Evolutionary conservation across 2,888 invertebrate species (phyloP), one percentile per base, ranked within the genome.

Genomic region (Neuroscelio doddi): DNA sequence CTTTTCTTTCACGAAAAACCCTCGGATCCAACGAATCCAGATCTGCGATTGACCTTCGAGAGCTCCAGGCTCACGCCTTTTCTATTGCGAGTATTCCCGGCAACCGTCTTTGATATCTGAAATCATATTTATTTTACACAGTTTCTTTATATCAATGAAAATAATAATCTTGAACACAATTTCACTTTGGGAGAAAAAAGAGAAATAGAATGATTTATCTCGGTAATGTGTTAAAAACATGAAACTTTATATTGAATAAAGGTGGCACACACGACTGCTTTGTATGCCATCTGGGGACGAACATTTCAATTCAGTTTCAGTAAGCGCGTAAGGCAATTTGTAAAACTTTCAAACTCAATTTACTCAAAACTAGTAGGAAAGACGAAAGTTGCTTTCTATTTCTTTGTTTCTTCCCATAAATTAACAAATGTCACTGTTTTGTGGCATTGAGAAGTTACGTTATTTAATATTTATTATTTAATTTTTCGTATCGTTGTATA

Each of bases 11-110:
- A 50, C 55, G 53, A 15, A 41, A 46, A 58, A 36, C 27, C 36
- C 51, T 38, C 21, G 29, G 53, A 34, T 17, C 55, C 9, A 51
- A 34, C 52, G 64, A 57, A 61, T 57, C 57, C 64, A 63, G 65
- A 38, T 64, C 68, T 44, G 56, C 30, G 16, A n/a, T n/a, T n/a
- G n/a, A n/a, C 29, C 50, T 17, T 21, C 10, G 30, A 34, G 34
- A 34, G 30, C 47, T 15, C 17, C 14, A 26, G 24, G 16, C 34
- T 16, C 41, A 46, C 41, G 30, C 46, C 21, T 39, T 39, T 27
- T 39, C 26, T 42, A 51, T 41, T 26, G 24, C 34, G 24, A 38
- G 14, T 45, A 9, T 53, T 55, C 44, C 44, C 45, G 38, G 17
- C 4, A 4, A 26, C 3, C 12, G 3, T 29, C 5, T 29, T n/a